These are phyloP conservation scores for Pterobdella sp. DNA, from an alignment of 2,888 invertebrate genomes.

Conservation along the genomic window DNA sequence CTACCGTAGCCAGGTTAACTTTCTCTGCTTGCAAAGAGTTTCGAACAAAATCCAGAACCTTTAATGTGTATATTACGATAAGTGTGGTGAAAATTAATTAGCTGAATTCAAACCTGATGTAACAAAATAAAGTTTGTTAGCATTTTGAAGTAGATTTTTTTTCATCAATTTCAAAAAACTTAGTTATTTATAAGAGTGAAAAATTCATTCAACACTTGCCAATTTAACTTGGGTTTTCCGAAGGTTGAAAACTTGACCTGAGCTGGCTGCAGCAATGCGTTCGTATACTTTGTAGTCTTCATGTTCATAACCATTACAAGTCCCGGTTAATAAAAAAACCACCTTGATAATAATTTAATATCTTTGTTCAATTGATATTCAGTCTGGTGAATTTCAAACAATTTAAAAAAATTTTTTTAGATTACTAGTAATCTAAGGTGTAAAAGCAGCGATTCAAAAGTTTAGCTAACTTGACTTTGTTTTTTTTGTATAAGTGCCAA, in stretches of 20 bases:
- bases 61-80: neutral
- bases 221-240: conserved; percentile 65
- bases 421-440: too few species aligned
- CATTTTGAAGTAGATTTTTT: neutral
- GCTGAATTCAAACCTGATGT: neutral
- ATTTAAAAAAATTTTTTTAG: too few species aligned
- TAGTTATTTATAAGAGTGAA: neutral
- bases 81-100: neutral
- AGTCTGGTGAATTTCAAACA: too few species aligned
- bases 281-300: conserved; percentile 64
- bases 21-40: conserved; percentile 60
- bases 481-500: conserved; percentile 64
- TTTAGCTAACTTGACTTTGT: conserved; percentile 61
- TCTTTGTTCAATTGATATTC: too few species aligned
- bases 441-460: too few species aligned
- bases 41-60: conserved; percentile 57
- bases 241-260: conserved; percentile 66
- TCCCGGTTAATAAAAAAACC: conserved; percentile 67
- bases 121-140: neutral
- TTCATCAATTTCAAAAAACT: neutral
- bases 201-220: conserved; percentile 53
- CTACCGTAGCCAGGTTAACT: conserved; percentile 61
- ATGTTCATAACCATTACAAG: conserved; percentile 60
- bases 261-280: conserved; percentile 64
- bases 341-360: conserved; percentile 59